Percentiles rank a stretch among this genome's conserved stretches.
Conservation (phyloP, 2,113 vertebrate species). For the Dicerorhinus sumatrensis region DNA sequence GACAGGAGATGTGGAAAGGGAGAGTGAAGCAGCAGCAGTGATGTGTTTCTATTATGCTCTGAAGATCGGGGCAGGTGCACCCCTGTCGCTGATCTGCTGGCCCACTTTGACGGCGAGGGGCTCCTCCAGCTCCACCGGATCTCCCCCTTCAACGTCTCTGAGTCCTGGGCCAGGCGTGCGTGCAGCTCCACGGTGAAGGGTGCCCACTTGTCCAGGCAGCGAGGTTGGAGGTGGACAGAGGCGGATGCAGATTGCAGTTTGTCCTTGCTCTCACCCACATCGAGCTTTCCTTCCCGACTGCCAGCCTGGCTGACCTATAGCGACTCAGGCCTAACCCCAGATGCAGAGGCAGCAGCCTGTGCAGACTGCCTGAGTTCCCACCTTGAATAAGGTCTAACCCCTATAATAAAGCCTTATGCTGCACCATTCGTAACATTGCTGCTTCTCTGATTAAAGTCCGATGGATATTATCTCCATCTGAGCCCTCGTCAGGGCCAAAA, state of each 20-base stretch:
- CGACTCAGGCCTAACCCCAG: neutral
- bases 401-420: neutral
- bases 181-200: neutral
- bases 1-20: neutral
- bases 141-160: neutral
- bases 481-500: neutral
- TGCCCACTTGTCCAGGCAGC: neutral
- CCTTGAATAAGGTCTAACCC: neutral
- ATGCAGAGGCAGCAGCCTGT: neutral
- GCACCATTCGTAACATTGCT: rapidly evolving
- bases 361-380: rapidly evolving
- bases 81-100: neutral
- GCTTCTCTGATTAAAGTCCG: neutral
- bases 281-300: neutral
- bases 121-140: too few relatives aligned
- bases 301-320: neutral
- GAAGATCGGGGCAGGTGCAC: rapidly evolving
- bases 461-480: neutral
- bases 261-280: neutral
- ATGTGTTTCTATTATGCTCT: neutral
- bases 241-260: rapidly evolving
- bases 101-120: neutral
- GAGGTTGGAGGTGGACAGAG: neutral
- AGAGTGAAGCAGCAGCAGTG: neutral
- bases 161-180: neutral